A percentile compares a stretch with the other conserved stretches of the same genome.
These are phyloP conservation scores for Metalampra italica DNA, from an alignment of 2,888 invertebrate species.

Conservation along the genomic window DNA sequence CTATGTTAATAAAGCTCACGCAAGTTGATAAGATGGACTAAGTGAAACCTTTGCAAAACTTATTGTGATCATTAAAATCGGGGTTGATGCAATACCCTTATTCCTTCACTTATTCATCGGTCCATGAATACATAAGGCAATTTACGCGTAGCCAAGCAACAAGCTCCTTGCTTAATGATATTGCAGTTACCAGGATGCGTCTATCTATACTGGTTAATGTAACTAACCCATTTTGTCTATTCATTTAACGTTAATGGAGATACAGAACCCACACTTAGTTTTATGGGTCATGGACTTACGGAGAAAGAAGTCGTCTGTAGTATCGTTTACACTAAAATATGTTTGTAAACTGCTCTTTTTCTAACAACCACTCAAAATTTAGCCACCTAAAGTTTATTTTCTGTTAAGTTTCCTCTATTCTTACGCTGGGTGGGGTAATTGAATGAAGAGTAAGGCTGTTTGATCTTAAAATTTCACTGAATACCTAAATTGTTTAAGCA, in stretches of 20 bases:
- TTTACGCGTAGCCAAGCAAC: slow-evolving; percentile 50
- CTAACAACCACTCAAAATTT: too few species aligned
- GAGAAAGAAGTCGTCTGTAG: too few species aligned
- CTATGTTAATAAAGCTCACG: slow-evolving; percentile 6
- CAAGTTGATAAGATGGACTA: slow-evolving; percentile 19
- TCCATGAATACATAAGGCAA: slow-evolving; percentile 68
- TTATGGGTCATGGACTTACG: too few species aligned
- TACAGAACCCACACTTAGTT: too few species aligned
- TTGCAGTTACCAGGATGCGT: slow-evolving; percentile 42
- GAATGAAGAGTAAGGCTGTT: too few species aligned
- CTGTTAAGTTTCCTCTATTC: too few species aligned
- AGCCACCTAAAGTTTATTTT: too few species aligned
- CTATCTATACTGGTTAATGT: slow-evolving; percentile 7
- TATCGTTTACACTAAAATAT: too few species aligned
- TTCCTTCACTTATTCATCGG: slow-evolving; percentile 65
- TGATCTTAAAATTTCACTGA: too few species aligned
- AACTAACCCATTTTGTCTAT: not conserved
- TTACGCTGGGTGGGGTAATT: too few species aligned
- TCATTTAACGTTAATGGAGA: not conserved
- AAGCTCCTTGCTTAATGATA: slow-evolving; percentile 50
- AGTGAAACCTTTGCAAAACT: slow-evolving; percentile 32
- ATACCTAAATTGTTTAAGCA: too few species aligned
- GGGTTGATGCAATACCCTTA: slow-evolving; percentile 54
- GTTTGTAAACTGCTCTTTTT: too few species aligned
- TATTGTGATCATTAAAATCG: slow-evolving; percentile 59